Evolutionary conservation across 1,140 invertebrate species (phyloP).

Genomic region (Metopolophium dirhodum): DNA sequence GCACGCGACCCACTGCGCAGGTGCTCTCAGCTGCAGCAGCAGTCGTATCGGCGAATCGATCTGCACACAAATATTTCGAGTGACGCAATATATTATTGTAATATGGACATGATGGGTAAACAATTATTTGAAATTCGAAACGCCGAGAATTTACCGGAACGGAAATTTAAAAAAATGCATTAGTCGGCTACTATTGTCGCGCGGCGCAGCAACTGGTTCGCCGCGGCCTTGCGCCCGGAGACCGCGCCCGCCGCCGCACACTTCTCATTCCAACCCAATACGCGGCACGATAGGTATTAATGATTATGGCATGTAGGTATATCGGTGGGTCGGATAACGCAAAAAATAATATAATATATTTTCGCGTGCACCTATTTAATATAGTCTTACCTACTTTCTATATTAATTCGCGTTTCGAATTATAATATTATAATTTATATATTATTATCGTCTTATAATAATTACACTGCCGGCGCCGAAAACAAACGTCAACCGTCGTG

Average conservation of each 20-base stretch:
- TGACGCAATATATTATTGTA: background rate
- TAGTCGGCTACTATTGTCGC: background rate
- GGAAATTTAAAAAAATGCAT: constrained; percentile 7
- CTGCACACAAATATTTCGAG: background rate
- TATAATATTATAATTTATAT: background rate
- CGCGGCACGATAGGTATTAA: background rate
- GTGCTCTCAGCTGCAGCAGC: background rate
- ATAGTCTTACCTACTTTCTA: background rate
- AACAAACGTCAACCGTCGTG: background rate
- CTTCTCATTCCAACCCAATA: constrained; percentile 23
- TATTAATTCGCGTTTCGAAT: background rate
- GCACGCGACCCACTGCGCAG: too few species aligned
- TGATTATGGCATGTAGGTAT: background rate
- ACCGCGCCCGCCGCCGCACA: constrained; percentile 16
- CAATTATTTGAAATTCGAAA: background rate
- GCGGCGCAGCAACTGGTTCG: background rate
- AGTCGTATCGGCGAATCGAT: background rate
- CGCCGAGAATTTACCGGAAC: background rate
- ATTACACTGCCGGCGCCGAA: background rate
- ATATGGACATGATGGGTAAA: background rate
- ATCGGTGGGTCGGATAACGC: background rate
- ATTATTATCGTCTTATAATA: background rate
- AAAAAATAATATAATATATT: background rate
- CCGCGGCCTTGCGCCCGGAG: background rate
- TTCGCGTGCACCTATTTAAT: background rate